Conservation (phyloP, 2,113 vertebrate species). For the Delphinus delphis region DNA sequence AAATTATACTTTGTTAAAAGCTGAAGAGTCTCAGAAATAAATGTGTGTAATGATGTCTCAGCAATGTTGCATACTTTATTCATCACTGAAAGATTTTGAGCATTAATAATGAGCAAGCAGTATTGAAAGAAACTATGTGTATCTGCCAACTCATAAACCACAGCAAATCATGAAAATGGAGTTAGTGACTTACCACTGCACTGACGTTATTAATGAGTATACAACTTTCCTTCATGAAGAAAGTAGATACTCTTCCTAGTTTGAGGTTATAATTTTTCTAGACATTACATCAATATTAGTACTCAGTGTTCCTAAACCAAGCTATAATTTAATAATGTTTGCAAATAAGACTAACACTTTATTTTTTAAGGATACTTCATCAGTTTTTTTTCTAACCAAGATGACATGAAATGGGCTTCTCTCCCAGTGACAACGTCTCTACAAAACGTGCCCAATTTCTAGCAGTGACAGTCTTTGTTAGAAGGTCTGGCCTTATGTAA, state of each 20-base stretch:
- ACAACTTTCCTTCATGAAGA: not conserved
- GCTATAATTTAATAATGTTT: not conserved
- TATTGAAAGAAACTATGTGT: not conserved
- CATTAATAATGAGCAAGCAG: not conserved
- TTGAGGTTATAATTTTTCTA: not conserved
- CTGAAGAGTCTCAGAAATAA: not conserved
- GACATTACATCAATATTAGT: not conserved
- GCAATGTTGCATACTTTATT: not conserved
- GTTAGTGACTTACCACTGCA: not conserved
- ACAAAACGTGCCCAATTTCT: not conserved
- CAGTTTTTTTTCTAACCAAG: not conserved
- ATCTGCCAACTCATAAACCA: not conserved
- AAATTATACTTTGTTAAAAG: constrained; percentile 6
- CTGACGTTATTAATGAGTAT: not conserved
- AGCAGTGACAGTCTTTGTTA: not conserved
- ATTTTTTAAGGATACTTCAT: not conserved
- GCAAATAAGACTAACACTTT: not conserved
- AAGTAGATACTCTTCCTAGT: not conserved
- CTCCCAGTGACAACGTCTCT: not conserved
- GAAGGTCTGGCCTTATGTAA: not conserved
- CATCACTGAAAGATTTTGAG: not conserved
- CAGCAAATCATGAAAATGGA: not conserved
- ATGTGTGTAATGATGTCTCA: not conserved
- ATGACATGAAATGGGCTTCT: not conserved
- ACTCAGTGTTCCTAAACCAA: not conserved